Percentiles rank a stretch among this genome's conserved stretches.
phyloP scores from a whole-genome alignment of 2,113 vertebrate genomes.

The Cyphotilapia sp. region DNA sequence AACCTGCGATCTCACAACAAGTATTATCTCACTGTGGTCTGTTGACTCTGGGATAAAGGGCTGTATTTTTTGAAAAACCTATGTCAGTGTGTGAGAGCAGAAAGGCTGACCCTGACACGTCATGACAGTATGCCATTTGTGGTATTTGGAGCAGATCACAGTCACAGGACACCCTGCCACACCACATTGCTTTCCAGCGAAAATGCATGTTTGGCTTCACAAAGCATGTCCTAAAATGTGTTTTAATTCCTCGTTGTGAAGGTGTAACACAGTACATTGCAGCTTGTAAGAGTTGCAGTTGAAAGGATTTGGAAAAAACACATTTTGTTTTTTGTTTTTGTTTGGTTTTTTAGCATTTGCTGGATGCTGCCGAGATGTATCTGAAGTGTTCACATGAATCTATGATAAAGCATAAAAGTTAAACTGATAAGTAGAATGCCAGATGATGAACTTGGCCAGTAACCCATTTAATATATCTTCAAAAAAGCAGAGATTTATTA shows the following conservation, averaged over 20 bases:
- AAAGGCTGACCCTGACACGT: slow-evolving; percentile 37
- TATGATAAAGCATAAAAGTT: not conserved
- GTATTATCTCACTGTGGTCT: slow-evolving; percentile 37
- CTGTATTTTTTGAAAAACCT: slow-evolving; percentile 29
- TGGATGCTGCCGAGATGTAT: not conserved
- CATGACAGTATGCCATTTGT: slow-evolving; percentile 36
- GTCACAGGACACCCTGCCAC: not conserved
- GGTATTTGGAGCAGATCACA: slow-evolving; percentile 25
- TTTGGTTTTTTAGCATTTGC: not conserved
- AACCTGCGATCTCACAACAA: slow-evolving; percentile 31
- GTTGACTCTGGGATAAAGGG: slow-evolving; percentile 50
- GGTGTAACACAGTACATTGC: not conserved
- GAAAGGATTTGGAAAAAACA: not conserved
- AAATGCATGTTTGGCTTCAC: not conserved
- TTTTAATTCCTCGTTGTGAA: not conserved
- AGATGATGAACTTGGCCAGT: not conserved
- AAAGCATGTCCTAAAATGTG: not conserved
- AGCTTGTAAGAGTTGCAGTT: not conserved
- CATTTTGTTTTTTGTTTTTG: not conserved
- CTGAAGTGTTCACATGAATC: not conserved
- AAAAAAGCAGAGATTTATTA: not conserved
- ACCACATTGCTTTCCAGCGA: not conserved
- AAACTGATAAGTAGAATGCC: not conserved
- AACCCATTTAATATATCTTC: not conserved
- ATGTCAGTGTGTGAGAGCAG: slow-evolving; percentile 21